Evolutionary conservation across 2,113 vertebrate genomes (phyloP).

Genomic region (Anguilla rostrata): DNA sequence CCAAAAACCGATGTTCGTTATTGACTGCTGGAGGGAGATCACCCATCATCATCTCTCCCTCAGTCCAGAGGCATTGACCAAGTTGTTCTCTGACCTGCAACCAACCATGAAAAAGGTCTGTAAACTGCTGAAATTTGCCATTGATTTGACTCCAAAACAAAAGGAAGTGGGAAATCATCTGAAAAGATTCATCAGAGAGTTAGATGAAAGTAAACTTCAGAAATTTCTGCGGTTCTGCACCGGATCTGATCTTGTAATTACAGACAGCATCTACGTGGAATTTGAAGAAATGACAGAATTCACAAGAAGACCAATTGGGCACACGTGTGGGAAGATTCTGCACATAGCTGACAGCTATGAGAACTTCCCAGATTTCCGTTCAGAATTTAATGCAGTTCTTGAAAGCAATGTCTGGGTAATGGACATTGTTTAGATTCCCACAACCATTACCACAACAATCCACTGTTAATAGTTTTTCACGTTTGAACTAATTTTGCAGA

Average conservation of each 20-base stretch:
- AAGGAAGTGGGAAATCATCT: constrained; percentile 12
- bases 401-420: constrained; percentile 27
- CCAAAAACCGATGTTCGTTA: constrained; percentile 38
- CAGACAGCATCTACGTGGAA: not conserved
- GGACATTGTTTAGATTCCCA: constrained; percentile 19
- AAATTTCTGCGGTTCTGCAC: constrained; percentile 24
- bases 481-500: too few relatives aligned
- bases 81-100: constrained; percentile 16
- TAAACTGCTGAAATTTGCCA: not conserved
- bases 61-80: not conserved
- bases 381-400: constrained; percentile 28
- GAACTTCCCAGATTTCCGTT: constrained; percentile 14
- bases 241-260: too few relatives aligned
- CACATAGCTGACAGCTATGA: not conserved
- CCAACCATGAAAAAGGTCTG: not conserved
- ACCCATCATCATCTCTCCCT: not conserved
- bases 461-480: too few relatives aligned
- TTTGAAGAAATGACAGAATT: not conserved
- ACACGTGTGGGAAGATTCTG: not conserved
- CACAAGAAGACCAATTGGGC: not conserved
- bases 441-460: too few relatives aligned
- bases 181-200: constrained; percentile 31
- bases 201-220: constrained; percentile 29
- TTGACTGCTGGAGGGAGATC: constrained; percentile 42
- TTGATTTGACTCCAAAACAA: not conserved